These are phyloP conservation scores for Mastomys natalensis DNA, from an alignment of 2,113 vertebrate species.

Conservation along the genomic window DNA sequence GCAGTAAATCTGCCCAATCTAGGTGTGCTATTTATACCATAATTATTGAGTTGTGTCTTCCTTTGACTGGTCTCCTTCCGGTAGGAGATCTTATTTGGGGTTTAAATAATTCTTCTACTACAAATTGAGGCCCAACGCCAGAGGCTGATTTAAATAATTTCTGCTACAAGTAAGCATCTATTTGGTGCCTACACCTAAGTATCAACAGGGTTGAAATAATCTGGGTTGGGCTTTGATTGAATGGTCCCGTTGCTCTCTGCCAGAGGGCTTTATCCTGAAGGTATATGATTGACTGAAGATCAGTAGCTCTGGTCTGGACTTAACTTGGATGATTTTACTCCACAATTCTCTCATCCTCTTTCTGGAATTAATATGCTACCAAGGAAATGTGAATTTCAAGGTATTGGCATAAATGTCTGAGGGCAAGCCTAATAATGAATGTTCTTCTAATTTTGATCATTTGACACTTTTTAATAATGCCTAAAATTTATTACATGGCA, in stretches of 20 bases:
- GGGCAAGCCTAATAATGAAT: neutral
- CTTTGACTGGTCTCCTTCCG: too few species aligned
- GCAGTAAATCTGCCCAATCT: too few species aligned
- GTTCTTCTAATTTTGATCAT: constrained; percentile 53
- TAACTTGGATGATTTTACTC: constrained; percentile 31
- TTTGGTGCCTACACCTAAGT: neutral
- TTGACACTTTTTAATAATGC: constrained; percentile 32
- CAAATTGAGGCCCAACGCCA: too few species aligned
- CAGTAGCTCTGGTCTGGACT: constrained; percentile 2
- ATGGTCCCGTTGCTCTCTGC: neutral
- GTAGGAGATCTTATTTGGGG: too few species aligned
- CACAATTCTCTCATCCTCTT: constrained; percentile 26
- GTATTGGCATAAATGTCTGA: constrained; percentile 7
- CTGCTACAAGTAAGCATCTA: constrained; percentile 46
- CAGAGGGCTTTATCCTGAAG: neutral
- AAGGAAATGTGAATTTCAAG: constrained; percentile 41
- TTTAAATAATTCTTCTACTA: too few species aligned
- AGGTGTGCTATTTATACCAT: too few species aligned
- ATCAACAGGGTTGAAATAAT: neutral
- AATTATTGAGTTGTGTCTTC: too few species aligned
- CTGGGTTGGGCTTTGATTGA: constrained; percentile 1
- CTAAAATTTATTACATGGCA: constrained; percentile 20
- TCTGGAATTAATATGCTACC: constrained; percentile 10
- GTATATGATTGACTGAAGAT: constrained; percentile 18
- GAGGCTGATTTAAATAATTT: too few species aligned